These are phyloP conservation scores for Acropora tenuis DNA, from an alignment of 64 coral and sea anemone species.

Conservation along the genomic window DNA sequence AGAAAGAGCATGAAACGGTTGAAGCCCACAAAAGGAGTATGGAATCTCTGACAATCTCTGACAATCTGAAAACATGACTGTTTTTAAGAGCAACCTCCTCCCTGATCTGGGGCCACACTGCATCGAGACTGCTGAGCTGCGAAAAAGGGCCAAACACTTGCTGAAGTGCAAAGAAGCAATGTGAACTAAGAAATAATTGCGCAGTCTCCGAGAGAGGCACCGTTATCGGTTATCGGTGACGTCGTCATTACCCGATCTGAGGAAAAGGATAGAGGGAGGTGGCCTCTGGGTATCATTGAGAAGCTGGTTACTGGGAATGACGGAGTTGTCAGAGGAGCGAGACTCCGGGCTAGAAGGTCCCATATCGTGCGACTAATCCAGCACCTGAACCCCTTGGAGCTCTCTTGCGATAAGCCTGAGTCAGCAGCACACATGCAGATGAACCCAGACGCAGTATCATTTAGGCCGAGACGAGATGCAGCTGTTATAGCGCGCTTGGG, in stretches of 20 bases:
- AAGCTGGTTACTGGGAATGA: not conserved
- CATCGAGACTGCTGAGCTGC: too few relatives aligned
- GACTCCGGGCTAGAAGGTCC: not conserved
- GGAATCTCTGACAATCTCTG: too few relatives aligned
- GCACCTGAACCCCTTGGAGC: not conserved
- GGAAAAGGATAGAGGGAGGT: not conserved
- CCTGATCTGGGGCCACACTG: too few relatives aligned
- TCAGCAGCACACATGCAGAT: not conserved
- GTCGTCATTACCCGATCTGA: too few relatives aligned
- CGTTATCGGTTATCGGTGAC: too few relatives aligned
- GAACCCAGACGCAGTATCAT: not conserved
- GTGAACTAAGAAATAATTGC: too few relatives aligned
- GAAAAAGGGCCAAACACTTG: too few relatives aligned
- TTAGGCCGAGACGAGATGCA: not conserved
- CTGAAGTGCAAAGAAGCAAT: too few relatives aligned
- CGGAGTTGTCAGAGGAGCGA: not conserved
- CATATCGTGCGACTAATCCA: not conserved
- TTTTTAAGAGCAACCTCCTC: too few relatives aligned
- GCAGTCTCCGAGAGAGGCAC: too few relatives aligned
- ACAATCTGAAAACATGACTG: too few relatives aligned
- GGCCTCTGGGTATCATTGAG: not conserved
- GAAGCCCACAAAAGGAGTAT: not conserved
- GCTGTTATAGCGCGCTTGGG: not conserved
- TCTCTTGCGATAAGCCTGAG: not conserved
- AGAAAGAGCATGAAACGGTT: constrained; percentile 12